Evolutionary conservation across 2,797 vertebrate species (phyloP).

Genomic region (Pangasius krempfi): DNA sequence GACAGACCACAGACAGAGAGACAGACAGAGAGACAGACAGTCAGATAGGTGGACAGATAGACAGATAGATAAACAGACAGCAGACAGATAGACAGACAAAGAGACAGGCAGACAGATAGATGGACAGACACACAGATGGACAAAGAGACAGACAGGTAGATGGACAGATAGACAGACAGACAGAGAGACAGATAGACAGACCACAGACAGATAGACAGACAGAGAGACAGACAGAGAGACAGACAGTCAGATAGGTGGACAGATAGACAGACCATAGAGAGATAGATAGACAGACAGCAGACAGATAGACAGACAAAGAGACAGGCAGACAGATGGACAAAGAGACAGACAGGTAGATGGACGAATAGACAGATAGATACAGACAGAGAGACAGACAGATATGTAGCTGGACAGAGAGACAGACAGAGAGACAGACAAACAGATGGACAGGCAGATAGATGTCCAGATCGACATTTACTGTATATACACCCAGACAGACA

Average conservation of each 20-base stretch:
- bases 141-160: background rate
- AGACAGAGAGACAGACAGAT: background rate
- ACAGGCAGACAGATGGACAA: background rate
- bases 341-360: too few relatives aligned
- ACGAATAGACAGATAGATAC: rapidly evolving
- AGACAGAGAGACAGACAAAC: background rate
- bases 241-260: background rate
- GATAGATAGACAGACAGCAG: background rate
- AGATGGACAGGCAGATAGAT: background rate
- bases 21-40: background rate
- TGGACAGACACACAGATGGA: background rate
- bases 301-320: background rate
- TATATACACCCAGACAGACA: background rate
- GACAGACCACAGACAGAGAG: background rate
- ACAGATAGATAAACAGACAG: background rate
- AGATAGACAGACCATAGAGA: background rate
- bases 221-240: background rate
- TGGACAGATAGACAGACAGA: background rate
- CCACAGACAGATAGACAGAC: background rate
- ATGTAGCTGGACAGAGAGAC: background rate
- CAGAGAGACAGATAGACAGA: background rate
- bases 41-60: background rate
- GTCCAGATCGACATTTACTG: background rate
- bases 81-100: background rate
- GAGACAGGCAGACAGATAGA: background rate